Conservation (phyloP, 1,140 invertebrate species). For the Battus philenor region DNA sequence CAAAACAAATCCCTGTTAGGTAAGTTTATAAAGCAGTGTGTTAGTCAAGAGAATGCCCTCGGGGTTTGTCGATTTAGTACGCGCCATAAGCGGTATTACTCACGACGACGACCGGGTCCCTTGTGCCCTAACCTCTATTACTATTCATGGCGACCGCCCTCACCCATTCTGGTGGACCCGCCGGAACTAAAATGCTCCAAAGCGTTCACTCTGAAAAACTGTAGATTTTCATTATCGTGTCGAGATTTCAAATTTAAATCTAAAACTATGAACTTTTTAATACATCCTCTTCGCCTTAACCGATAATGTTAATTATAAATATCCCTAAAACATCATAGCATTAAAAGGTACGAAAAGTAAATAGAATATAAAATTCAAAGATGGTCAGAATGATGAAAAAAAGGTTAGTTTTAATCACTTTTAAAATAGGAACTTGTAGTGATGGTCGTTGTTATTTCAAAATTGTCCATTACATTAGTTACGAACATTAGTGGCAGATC, state of each 20-base stretch:
- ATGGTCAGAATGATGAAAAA: too few species aligned
- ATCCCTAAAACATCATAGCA: too few species aligned
- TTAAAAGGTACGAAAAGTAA: too few species aligned
- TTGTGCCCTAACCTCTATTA: slow-evolving; percentile 57
- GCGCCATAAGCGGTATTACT: slow-evolving; percentile 64
- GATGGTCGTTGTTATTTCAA: slow-evolving; percentile 62
- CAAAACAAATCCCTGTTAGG: slow-evolving; percentile 42
- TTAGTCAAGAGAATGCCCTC: slow-evolving; percentile 45
- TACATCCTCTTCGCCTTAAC: too few species aligned
- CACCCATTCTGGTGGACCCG: slow-evolving; percentile 46
- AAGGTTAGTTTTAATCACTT: too few species aligned
- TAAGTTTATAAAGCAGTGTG: slow-evolving; percentile 49
- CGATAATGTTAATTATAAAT: too few species aligned
- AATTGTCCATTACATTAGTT: slow-evolving; percentile 61
- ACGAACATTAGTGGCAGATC: slow-evolving; percentile 60
- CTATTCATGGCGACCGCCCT: slow-evolving; percentile 63
- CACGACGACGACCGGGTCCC: slow-evolving; percentile 39
- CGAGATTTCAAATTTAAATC: not conserved
- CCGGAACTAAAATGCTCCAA: slow-evolving; percentile 19
- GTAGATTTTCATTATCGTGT: slow-evolving; percentile 3
- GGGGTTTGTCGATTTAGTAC: slow-evolving; percentile 70
- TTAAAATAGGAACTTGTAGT: too few species aligned
- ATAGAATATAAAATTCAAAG: too few species aligned
- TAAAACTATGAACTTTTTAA: slow-evolving; percentile 37
- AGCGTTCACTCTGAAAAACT: not conserved